Conservation (phyloP, 2,113 vertebrate species). For the Suricata suricatta region DNA sequence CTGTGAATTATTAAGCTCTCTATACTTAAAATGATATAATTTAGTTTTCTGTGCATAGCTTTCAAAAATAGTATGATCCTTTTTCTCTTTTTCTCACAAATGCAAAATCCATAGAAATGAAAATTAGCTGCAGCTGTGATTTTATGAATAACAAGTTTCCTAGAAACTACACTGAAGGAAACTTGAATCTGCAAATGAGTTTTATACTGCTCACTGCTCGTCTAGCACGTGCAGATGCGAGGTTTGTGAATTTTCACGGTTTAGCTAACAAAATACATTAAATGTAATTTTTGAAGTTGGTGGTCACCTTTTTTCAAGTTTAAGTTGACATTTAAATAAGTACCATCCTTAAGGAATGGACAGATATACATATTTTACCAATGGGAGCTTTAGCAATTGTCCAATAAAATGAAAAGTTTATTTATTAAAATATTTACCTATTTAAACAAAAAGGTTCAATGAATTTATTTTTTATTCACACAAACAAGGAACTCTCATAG, state of each 20-base stretch:
- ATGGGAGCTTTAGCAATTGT: neutral
- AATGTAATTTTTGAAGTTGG: constrained; percentile 23
- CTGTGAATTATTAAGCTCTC: constrained; percentile 69
- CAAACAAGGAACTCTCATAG: neutral
- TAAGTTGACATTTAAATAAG: constrained; percentile 42
- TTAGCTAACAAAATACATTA: constrained; percentile 33
- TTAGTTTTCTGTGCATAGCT: constrained; percentile 58
- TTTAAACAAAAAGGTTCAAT: neutral
- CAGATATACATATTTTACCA: neutral
- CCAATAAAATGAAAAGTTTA: neutral
- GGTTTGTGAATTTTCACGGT: neutral
- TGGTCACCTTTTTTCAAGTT: neutral
- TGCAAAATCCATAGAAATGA: constrained; percentile 74
- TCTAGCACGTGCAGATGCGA: constrained; percentile 45
- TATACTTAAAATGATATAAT: constrained; percentile 58
- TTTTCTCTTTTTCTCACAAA: constrained; percentile 71
- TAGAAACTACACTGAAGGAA: constrained; percentile 72
- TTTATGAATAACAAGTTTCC: constrained; percentile 79
- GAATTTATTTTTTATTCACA: neutral
- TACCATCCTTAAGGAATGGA: neutral
- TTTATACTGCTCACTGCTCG: neutral
- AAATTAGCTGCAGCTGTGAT: constrained; percentile 80
- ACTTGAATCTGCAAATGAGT: constrained; percentile 59
- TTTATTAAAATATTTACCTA: neutral
- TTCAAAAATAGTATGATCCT: constrained; percentile 73